Conservation (phyloP, 2,888 invertebrate species). For the Dysmachus trigonus region DNA sequence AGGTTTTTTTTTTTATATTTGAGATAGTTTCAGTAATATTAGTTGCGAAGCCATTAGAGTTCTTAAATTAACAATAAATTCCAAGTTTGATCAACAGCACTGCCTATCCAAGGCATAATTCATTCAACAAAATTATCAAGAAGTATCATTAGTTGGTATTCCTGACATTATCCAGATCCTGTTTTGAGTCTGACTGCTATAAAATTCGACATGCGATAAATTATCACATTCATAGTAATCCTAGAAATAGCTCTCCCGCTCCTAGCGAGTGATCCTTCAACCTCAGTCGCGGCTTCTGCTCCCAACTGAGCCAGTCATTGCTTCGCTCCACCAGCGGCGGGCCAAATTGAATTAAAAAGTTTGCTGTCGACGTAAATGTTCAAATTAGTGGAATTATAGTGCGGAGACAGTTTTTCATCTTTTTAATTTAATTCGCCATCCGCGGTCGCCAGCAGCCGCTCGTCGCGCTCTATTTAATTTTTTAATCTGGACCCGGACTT, state of each 20-base stretch:
- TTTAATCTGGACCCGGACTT: constrained; percentile 22
- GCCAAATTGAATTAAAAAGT: constrained; percentile 33
- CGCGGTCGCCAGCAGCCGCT: not conserved
- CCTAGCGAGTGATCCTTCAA: not conserved
- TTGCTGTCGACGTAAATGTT: constrained; percentile 23
- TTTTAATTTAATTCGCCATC: constrained; percentile 27
- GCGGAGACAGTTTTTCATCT: constrained; percentile 28
- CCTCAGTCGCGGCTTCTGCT: not conserved
- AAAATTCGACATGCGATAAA: not conserved
- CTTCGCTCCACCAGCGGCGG: not conserved
- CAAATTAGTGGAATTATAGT: constrained; percentile 37
- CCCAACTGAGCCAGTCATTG: not conserved
- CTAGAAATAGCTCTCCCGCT: not conserved
- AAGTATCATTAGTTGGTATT: not conserved
- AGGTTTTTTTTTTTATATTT: no score
- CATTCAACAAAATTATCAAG: not conserved
- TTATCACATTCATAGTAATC: not conserved
- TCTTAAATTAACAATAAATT: not conserved
- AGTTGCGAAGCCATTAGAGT: no score
- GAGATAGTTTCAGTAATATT: no score
- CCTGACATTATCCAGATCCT: not conserved
- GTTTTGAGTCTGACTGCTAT: no score
- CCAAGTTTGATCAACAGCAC: not conserved
- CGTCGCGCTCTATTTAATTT: constrained; percentile 21
- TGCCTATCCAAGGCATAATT: not conserved